These are phyloP conservation scores for Sitta carolinensis DNA, from an alignment of 2,797 vertebrate genomes.

Conservation along the genomic window DNA sequence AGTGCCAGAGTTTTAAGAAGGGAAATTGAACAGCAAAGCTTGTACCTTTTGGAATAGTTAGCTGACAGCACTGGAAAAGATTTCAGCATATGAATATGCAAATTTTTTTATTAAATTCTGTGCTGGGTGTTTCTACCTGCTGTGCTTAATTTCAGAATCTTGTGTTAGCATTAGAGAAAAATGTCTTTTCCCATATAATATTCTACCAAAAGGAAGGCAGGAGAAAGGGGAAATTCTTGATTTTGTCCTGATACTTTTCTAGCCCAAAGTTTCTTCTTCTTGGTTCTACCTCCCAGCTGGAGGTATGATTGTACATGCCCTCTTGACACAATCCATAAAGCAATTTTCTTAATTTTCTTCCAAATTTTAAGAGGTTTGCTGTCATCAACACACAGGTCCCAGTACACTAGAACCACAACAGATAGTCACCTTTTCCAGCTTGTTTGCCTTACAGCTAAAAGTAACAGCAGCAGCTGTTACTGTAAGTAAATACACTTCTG, in stretches of 20 bases:
- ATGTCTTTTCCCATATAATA: not conserved
- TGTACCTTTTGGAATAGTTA: slow-evolving; percentile 19
- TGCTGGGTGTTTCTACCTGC: slow-evolving; percentile 21
- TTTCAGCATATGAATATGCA: slow-evolving; percentile 33
- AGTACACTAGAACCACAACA: not conserved
- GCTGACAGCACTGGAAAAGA: not conserved
- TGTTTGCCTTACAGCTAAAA: slow-evolving; percentile 31
- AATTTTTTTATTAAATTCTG: not conserved
- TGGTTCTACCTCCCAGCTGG: not conserved
- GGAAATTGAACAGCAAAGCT: not conserved
- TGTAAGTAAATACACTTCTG: not conserved
- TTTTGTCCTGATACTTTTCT: not conserved
- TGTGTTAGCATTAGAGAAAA: slow-evolving; percentile 15
- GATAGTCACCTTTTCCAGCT: slow-evolving; percentile 15
- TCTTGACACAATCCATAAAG: not conserved
- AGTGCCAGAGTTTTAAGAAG: not conserved
- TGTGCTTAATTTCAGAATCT: slow-evolving; percentile 45
- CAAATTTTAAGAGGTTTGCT: not conserved
- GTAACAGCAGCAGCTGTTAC: slow-evolving; percentile 22
- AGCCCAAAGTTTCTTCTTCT: not conserved
- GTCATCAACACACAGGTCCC: not conserved
- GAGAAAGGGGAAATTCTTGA: not conserved
- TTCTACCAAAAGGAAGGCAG: not conserved
- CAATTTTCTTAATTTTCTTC: not conserved
- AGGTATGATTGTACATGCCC: not conserved